Base-by-base conservation (phyloP, 2,113 vertebrate genomes). In the Capreolus pygargus region DNA sequence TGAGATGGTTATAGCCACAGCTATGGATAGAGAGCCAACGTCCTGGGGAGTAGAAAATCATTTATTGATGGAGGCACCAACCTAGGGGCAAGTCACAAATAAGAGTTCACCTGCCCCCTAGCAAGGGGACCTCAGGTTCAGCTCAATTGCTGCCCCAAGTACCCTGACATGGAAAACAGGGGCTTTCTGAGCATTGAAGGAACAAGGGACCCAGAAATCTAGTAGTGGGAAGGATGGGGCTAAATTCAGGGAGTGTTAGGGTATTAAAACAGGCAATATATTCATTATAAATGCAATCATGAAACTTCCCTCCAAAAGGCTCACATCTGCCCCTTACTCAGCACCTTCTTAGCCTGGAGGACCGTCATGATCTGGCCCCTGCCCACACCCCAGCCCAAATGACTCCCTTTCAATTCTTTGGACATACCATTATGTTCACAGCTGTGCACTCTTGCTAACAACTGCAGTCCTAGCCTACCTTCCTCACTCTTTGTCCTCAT, bases 1-100 rank as follows among this genome's bases (percentile, higher is more conserved):
- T 86, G 43, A 95, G 93, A 79, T 54, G 89, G 39, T 74, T 60
- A 57, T 28, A 93, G 52, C 60, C 54, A 55, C 27, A 92, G 33
- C 39, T 83, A 19, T 6, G 16, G 57, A 61, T 16, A 85, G 33
- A 84, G 57, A 47, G 39, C 91, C 28, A 82, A 96, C 64, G 50
- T 97, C 78, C 33, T 92, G 87, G 58, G 50, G 76, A 86, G 45
- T 30, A 96, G 85, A 88, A 93, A 94, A 82, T 61, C 54, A 93
- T 94, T 92, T 97, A 60, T 74, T 78, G 61, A 88, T 58, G 54
- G 87, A 96, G 54, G 47, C 58, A 93, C 39, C 16, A 84, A 89
- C 55, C 83, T 79, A 95, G 57, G 57, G 60, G 78, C 79, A 83
- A 54, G 64, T 90, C 61, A 25, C 60, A 85, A 96, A 61, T 8